Base-by-base conservation (phyloP, 2,797 vertebrate species). In the Enteromius afrohamiltoni region DNA sequence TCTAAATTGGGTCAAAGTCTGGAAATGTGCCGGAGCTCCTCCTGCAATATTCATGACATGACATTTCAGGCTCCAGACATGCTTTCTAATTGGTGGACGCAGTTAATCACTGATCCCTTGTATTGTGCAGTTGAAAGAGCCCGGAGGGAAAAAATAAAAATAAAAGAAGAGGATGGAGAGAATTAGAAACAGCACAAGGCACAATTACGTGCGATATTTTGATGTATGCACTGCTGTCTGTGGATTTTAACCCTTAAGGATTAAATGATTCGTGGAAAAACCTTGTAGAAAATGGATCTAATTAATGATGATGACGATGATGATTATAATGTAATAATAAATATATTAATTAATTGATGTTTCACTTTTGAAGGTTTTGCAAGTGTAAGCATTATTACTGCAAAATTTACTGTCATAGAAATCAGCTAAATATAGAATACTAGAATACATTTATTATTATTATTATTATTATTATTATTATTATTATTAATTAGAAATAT, bases 1-100 rank as follows among this genome's bases (percentile, higher is more conserved):
- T 85, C 88, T 89, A 89, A 91, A 90, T 89, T 89, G 87, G 89
- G 89, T 89, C 85, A 87, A 86, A 88, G 82, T 85, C 77, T 84
- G 84, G 82, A 85, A 88, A 82, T 58, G 69, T 80, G 86, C 85
- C 81, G 45, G 71, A 77, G 80, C 83, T 87, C 77, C 76, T 89
- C 70, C 80, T 90, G 86, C 87, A 90, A 88, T 89, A 89, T 91
- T 89, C 87, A 89, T 88, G 86, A 82, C 62, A 82, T 88, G 89
- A 87, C 88, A 90, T 91, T 91, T 89, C 86, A 85, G 87, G 80
- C 82, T 77, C 80, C 89, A 89, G 89, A 87, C 85, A 70, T 81
- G 26, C 79, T 80, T 80, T 84, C 86, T 89, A 90, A 91, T 89
- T 89, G 88, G 89, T 83, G 67, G 29, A 58, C 34, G 83, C 79